Evolutionary conservation across 2,888 invertebrate species (phyloP).

Genomic region (Falcaria lacertinaria): DNA sequence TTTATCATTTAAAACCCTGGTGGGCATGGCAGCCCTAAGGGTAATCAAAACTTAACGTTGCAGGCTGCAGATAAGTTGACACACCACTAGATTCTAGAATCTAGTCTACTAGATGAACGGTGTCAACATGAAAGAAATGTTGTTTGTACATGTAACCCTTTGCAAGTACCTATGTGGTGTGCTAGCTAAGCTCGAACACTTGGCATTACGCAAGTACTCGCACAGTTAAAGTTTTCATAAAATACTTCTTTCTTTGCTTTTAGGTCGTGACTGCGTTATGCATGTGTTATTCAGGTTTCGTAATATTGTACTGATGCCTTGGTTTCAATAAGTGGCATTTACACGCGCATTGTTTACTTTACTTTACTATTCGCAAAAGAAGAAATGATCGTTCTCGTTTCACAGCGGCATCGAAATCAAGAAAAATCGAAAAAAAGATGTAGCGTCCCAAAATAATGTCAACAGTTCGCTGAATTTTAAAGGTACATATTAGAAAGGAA

Average conservation of each 20-base stretch:
- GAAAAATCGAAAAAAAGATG: no score
- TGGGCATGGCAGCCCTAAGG: no score
- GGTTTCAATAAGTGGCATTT: constrained; percentile 22
- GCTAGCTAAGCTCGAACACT: not conserved
- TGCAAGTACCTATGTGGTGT: not conserved
- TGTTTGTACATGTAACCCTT: not conserved
- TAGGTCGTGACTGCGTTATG: constrained; percentile 44
- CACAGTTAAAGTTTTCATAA: constrained; percentile 10
- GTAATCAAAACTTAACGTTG: no score
- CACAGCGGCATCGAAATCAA: no score
- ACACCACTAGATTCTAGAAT: no score
- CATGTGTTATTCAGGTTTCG: constrained; percentile 47
- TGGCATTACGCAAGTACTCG: constrained; percentile 1
- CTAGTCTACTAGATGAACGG: no score
- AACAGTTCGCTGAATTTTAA: no score
- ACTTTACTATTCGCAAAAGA: constrained; percentile 13
- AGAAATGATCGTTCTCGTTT: no score
- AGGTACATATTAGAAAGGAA: no score
- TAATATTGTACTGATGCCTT: constrained; percentile 35
- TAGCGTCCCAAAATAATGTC: no score
- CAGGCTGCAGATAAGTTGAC: no score
- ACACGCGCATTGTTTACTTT: constrained; percentile 23
- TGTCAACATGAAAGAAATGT: not conserved
- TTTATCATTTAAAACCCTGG: no score
- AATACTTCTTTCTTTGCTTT: constrained; percentile 28